Evolutionary conservation across 2,113 vertebrate species (phyloP), one percentile per base, ranked within the genome.

Genomic region (Tyrannus savana): DNA sequence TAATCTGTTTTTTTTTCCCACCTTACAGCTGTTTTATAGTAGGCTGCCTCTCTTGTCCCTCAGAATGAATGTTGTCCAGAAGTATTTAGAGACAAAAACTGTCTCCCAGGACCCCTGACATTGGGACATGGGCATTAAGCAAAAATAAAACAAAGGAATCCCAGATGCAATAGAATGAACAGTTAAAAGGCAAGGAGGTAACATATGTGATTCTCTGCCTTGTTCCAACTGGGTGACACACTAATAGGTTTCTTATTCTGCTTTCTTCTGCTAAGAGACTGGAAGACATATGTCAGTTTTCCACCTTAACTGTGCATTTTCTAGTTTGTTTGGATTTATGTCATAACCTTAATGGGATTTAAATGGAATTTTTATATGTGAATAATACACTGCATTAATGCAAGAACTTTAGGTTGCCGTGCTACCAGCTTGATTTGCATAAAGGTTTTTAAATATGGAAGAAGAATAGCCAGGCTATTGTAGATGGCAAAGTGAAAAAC

Each of bases 291-390:
- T 97, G 97, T 97, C 97, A 97, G 96, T 98, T 98, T 98, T 90
- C 90, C 76, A 98, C 98, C 98, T 98, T 97, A 97, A 97, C 88
- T 92, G 97, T 98, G 91, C 94, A 95, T 98, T 98, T 98, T 97
- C 97, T 98, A 97, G 96, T 98, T 98, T 98, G 98, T 98, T 98
- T 98, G 97, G 97, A 98, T 98, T 98, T 98, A 98, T 98, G 97
- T 98, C 97, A 96, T 96, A 93, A 97, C 97, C 98, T 97, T 98
- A 98, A 98, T 98, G 98, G 98, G 97, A 97, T 98, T 98, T 98
- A 98, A 98, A 98, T 98, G 98, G 98, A 98, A 98, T 97, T 97
- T 98, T 98, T 96, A 97, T 97, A 95, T 97, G 97, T 98, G 98
- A 98, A 97, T 98, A 98, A 98, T 98, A 98, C 25, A 73, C 92